A percentile compares a stretch with the other conserved stretches of the same genome.
Evolutionary conservation across 2,113 vertebrate species (phyloP).

Genomic region (Nansenia antarctica): DNA sequence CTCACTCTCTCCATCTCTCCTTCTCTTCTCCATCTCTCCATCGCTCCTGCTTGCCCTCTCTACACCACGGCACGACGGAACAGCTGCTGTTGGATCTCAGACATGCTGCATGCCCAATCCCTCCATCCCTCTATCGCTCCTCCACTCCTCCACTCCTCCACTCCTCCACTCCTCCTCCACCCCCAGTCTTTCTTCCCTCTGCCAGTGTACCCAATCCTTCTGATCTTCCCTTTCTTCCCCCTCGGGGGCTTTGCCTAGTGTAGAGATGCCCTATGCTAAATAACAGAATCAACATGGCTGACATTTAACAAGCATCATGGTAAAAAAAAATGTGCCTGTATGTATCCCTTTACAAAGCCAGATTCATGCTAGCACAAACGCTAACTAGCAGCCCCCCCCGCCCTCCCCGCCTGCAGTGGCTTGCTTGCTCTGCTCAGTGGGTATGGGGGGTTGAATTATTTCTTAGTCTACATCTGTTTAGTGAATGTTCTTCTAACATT

Average conservation of each 20-base stretch:
- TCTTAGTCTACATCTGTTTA: conserved; percentile 58
- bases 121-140: too few species aligned
- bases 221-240: conserved; percentile 26
- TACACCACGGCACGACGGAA: conserved; percentile 48
- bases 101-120: not conserved
- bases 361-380: conserved; percentile 41
- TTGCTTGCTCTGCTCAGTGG: conserved; percentile 37
- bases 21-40: not conserved
- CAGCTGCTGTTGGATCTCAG: conserved; percentile 41
- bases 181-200: too few species aligned
- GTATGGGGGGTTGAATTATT: conserved; percentile 41
- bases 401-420: conserved; percentile 12
- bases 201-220: conserved; percentile 20
- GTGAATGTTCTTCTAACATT: conserved; percentile 37
- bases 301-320: conserved; percentile 58
- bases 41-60: not conserved
- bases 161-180: conserved; percentile 5
- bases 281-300: conserved; percentile 57
- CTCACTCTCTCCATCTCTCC: not conserved
- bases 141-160: conserved; percentile 19
- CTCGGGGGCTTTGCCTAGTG: conserved; percentile 40
- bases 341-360: conserved; percentile 10
- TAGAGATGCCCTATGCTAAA: conserved; percentile 33
- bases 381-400: too few species aligned
- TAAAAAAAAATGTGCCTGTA: conserved; percentile 3